These are phyloP conservation scores for Caenorhabditis drosophilae DNA, from an alignment of 2,888 invertebrate species.

Conservation along the genomic window DNA sequence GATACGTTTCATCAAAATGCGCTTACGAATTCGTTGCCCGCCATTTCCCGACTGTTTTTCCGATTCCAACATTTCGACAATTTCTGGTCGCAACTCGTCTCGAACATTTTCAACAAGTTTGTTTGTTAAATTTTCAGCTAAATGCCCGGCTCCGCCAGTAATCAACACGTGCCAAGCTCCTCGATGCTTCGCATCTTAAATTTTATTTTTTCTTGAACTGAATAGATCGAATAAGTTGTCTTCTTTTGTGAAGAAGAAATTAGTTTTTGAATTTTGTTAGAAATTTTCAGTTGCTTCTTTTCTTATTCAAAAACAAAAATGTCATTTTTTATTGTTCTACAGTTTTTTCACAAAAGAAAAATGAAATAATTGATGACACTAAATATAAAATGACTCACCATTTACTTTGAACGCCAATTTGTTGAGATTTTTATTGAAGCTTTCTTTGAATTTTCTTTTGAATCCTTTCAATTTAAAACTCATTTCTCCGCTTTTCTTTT, in stretches of 20 bases:
- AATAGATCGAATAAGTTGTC: no score
- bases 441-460: slow-evolving; percentile 3
- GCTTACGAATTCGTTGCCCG: neutral
- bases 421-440: slow-evolving; percentile 47
- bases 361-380: neutral
- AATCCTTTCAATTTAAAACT: neutral
- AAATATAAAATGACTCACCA: neutral
- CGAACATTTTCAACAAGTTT: slow-evolving; percentile 3
- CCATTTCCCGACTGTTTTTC: no score
- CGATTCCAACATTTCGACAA: no score
- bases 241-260: no score
- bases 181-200: neutral
- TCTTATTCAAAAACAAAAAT: neutral
- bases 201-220: neutral
- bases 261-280: no score
- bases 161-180: slow-evolving; percentile 9
- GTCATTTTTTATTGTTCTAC: neutral
- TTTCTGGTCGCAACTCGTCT: neutral
- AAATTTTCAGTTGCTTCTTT: neutral
- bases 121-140: slow-evolving; percentile 10
- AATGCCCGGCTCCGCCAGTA: slow-evolving; percentile 25
- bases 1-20: neutral
- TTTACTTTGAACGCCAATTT: neutral
- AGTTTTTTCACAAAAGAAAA: neutral
- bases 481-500: no score